Percentiles rank a stretch among this genome's conserved stretches.
These are phyloP conservation scores for Plecturocebus donacophilus DNA, from an alignment of 2,113 vertebrate species.

Conservation along the genomic window DNA sequence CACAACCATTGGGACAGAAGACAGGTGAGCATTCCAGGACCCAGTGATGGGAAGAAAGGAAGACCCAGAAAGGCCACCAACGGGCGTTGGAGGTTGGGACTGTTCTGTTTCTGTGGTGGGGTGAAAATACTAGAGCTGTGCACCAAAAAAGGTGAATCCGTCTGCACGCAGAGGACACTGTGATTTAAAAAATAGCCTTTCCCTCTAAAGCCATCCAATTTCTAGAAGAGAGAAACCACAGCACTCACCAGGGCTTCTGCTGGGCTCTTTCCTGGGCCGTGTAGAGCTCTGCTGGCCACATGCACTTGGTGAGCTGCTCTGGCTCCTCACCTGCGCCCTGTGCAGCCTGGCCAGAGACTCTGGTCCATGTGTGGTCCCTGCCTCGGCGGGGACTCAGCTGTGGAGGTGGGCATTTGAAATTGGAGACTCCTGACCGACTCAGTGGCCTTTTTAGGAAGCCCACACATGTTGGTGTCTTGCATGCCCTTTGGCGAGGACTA, in stretches of 20 bases:
- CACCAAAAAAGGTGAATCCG: background rate
- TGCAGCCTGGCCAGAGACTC: background rate
- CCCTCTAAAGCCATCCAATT: background rate
- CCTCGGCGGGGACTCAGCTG: too few species aligned
- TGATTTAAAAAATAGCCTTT: accelerated
- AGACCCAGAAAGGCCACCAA: too few species aligned
- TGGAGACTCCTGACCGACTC: background rate
- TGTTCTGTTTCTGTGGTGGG: too few species aligned
- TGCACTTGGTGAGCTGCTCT: background rate
- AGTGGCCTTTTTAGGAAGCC: background rate
- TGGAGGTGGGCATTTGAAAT: background rate
- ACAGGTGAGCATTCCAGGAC: background rate
- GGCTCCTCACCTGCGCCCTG: background rate
- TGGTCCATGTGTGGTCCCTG: background rate
- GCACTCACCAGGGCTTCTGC: background rate
- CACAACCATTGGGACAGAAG: background rate
- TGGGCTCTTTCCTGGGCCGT: background rate
- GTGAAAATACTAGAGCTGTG: background rate
- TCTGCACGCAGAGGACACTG: accelerated
- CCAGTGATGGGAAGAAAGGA: background rate
- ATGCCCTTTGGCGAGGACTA: background rate
- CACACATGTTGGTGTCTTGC: accelerated
- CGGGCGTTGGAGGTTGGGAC: background rate
- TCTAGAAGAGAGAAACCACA: background rate
- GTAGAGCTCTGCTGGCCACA: background rate